A percentile compares a stretch with the other conserved stretches of the same genome.
These are phyloP conservation scores for Meiosimyza platycephala DNA, from an alignment of 2,888 invertebrate species.

Conservation along the genomic window DNA sequence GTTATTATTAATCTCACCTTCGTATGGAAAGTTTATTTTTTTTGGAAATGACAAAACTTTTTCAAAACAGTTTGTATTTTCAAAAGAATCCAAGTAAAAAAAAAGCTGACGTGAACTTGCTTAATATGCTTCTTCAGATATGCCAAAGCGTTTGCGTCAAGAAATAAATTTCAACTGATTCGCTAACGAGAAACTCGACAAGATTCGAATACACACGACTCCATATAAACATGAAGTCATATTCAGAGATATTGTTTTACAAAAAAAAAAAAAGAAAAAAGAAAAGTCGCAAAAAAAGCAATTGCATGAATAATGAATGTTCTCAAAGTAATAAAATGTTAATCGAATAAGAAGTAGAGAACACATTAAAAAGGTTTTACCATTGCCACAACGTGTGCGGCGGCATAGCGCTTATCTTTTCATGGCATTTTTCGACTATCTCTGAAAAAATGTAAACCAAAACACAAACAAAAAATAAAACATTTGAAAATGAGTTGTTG, in stretches of 20 bases:
- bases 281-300: not conserved
- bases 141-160: not conserved
- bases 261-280: not conserved
- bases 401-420: constrained; percentile 1
- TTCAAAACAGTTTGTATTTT: not conserved
- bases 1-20: not conserved
- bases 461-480: not conserved
- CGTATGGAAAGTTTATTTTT: not conserved
- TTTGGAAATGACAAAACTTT: not conserved
- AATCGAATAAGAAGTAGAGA: not conserved
- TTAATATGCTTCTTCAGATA: not conserved
- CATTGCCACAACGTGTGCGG: not conserved
- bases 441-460: not conserved
- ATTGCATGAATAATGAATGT: not conserved
- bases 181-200: constrained; percentile 1
- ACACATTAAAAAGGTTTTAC: not conserved
- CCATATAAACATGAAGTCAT: constrained; percentile 21
- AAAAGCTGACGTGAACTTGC: too few relatives aligned
- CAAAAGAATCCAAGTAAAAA: too few relatives aligned
- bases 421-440: too few relatives aligned
- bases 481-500: not conserved
- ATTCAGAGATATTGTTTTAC: constrained; percentile 1
- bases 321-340: not conserved
- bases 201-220: not conserved
- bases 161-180: constrained; percentile 23